Percentiles rank a stretch among this genome's conserved stretches.
Evolutionary conservation across 2,888 invertebrate genomes (phyloP).

Genomic region (Torymus auratus): DNA sequence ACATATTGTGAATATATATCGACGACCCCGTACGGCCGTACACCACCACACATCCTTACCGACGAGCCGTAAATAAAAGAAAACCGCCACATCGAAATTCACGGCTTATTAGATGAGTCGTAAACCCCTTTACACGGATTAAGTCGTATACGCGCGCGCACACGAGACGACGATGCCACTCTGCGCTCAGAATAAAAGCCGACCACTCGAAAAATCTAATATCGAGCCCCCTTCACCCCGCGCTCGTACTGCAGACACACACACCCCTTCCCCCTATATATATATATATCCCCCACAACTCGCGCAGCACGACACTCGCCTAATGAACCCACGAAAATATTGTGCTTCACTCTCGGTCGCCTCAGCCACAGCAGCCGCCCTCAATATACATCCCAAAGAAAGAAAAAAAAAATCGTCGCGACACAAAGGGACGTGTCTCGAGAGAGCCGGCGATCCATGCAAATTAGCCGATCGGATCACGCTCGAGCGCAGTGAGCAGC

Average conservation of each 20-base stretch:
- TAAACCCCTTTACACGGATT: constrained; percentile 35
- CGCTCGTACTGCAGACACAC: too few relatives aligned
- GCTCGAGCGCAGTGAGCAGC: not conserved
- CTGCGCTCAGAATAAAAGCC: constrained; percentile 6
- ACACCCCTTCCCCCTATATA: too few relatives aligned
- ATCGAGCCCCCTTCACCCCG: constrained; percentile 25
- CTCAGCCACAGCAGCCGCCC: not conserved
- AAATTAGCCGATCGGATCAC: constrained; percentile 8
- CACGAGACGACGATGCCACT: not conserved
- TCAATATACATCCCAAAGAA: not conserved
- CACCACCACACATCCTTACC: too few relatives aligned
- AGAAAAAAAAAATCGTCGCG: constrained; percentile 6
- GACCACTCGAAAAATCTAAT: constrained; percentile 55
- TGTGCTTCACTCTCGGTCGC: constrained; percentile 28
- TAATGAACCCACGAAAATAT: constrained; percentile 54
- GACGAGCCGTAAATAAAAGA: too few relatives aligned
- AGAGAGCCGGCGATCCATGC: constrained; percentile 3
- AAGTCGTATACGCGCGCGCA: not conserved
- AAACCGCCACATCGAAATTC: too few relatives aligned
- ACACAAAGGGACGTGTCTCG: not conserved
- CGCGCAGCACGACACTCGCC: constrained; percentile 40
- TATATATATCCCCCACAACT: not conserved
- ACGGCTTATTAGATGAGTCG: constrained; percentile 7
- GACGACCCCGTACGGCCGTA: too few relatives aligned
- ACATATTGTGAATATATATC: too few relatives aligned